Conservation (phyloP, 2,888 invertebrate species). For the Eupithecia tripunctaria region DNA sequence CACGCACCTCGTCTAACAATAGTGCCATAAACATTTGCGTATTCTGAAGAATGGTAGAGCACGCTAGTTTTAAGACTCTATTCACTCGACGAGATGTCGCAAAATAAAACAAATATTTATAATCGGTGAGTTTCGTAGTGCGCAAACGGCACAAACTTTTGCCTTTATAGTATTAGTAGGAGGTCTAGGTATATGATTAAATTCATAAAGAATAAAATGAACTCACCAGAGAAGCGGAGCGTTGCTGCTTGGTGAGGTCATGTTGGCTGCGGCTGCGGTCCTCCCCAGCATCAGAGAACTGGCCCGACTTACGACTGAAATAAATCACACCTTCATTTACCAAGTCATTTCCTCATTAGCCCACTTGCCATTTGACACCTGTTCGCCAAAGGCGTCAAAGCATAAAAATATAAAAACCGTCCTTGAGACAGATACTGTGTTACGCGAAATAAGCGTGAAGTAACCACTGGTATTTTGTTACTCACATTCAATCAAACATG, state of each 20-base stretch:
- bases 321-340: conserved; percentile 29
- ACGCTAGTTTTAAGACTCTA: not conserved
- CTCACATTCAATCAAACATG: not conserved
- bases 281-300: conserved; percentile 79
- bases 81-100: not conserved
- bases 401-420: conserved; percentile 8
- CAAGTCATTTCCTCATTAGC: not conserved
- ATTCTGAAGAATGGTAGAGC: not conserved
- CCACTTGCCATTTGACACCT: not conserved
- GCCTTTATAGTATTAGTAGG: too few species aligned
- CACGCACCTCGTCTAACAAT: conserved; percentile 21
- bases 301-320: conserved; percentile 78
- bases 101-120: too few species aligned
- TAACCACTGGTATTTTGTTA: not conserved
- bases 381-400: conserved; percentile 16
- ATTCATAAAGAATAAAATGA: not conserved
- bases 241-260: conserved; percentile 75
- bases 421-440: conserved; percentile 35
- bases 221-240: conserved; percentile 77
- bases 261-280: conserved; percentile 71
- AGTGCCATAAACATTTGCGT: conserved; percentile 19
- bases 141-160: too few species aligned
- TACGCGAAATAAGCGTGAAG: conserved; percentile 23
- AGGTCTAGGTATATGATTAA: not conserved
- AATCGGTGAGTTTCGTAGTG: too few species aligned